Base-by-base conservation (phyloP, 1,140 invertebrate genomes). In the Eumeta japonica region DNA sequence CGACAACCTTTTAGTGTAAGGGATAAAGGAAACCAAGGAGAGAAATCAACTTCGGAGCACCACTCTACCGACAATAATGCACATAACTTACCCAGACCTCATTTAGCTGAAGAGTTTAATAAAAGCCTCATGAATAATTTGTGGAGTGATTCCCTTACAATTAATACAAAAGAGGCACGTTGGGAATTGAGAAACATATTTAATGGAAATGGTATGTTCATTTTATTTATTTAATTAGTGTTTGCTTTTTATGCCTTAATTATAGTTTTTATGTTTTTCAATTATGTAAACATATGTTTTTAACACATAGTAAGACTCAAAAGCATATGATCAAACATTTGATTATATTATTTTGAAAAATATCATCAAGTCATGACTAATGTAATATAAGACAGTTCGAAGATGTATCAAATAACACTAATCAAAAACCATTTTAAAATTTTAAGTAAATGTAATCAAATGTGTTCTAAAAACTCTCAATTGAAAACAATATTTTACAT, bases 121-220 rank as follows among this genome's bases (percentile, higher is more conserved):
- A 61, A 62, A 43, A 77, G 75, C 52, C 43, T 77, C 19, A 61
- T 77, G 64, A 57, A 63, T 2, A 72, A 75, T 41, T 43, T 76
- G 3, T 54, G 72, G 12, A 62, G 58, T 17, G 75, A 75, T 47
- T 75, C 72, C 29, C 73, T 83, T 20, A 83, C 81, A 16, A 76
- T 81, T 2, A 81, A 83, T 40, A 83, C 81, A 1, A 83, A 81
- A 39, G 81, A 83, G 49, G 81, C 68, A 2, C 45, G 67, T 35
- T 74, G 66, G 62, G 75, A 77, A 40, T 45, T 77, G 3, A 57
- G 71, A 24, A 74, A 75, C 37, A 48, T 76, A 32, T 76, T 75
- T 37, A 70, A 72, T 54, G 66, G 66, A 35, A 71, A 70, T 58
- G 72, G 75, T 75, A 56, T 55, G 12, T 39, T 24, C 10, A 29